Base-by-base conservation (phyloP, 2,113 vertebrate species). In the Mola mola region DNA sequence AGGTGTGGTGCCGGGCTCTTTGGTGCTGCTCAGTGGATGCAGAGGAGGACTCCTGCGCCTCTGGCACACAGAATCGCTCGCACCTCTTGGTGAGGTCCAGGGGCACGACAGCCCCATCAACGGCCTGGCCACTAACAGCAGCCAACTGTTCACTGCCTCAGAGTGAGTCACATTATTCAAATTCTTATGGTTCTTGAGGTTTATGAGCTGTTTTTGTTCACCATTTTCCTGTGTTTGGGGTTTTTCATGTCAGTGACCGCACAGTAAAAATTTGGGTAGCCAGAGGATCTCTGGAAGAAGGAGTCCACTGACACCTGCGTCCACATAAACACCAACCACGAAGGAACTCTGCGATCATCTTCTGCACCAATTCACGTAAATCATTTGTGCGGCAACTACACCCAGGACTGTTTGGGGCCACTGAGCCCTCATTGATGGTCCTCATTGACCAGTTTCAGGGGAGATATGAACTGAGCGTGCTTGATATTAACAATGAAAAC, bases 231-330 rank as follows among this genome's bases (percentile, higher is more conserved):
- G 12, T 1, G 1, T 55, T 6, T 66, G 33, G n/a, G 64, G 4
- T 63, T 20, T 52, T 56, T 49, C 34, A n/a, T 1, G 0, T 12
- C 84, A 99, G 97, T 81, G 97, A 99, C 79, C 93, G 94, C 34
- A 98, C 97, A 8, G 96, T 98, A 81, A 95, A 93, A 84, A 96
- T 99, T 72, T 98, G 97, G 97, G 96, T 95, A 77, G 90, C 93
- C 69, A 94, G 92, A 44, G 92, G 89, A 31, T 77, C 89, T 42
- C 84, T 94, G 47, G 96, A 98, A 1, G 94, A 95, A 11, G 88
- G 87, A 40, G n/a, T 81, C 21, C 64, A 84, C 67, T 94, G 61
- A 94, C 85, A 33, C 13, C 20, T 13, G 36, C 17, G 19, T 90
- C 90, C 46, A 26, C 78, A 41, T 42, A 85, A 34, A 34, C 37